Percentiles rank a stretch among this genome's conserved stretches.
Conservation (phyloP, 2,888 invertebrate genomes). For the Chironomus riparius region DNA sequence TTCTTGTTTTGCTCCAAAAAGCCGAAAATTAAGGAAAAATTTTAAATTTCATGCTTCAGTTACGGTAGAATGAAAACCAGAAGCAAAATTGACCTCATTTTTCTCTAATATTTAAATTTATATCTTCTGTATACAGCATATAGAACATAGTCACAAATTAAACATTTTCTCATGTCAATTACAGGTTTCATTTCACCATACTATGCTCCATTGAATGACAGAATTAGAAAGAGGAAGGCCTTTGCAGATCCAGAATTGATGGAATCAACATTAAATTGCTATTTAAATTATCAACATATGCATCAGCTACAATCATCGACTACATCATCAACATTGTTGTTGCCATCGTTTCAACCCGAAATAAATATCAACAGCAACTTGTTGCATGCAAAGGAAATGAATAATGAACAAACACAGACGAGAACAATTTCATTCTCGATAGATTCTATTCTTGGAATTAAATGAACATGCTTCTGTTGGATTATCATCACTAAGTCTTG, state of each 20-base stretch:
- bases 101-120: background rate
- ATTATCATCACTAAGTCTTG: background rate
- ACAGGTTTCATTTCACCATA: background rate
- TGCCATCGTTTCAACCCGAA: background rate
- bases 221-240: constrained; percentile 19
- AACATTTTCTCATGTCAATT: background rate
- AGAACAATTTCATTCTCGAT: constrained; percentile 50
- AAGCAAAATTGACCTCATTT: background rate
- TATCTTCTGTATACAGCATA: background rate
- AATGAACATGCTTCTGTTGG: constrained; percentile 35
- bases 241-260: constrained; percentile 16
- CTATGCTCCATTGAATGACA: background rate
- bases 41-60: background rate
- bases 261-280: constrained; percentile 16
- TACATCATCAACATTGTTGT: background rate
- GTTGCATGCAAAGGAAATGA: background rate
- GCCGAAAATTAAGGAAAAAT: background rate
- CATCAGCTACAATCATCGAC: background rate
- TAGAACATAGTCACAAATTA: background rate
- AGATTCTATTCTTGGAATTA: constrained; percentile 61
- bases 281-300: background rate
- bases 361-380: background rate
- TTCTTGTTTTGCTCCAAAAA: background rate
- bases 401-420: constrained; percentile 2
- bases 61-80: background rate